Evolutionary conservation across 2,113 vertebrate species (phyloP), one percentile per base, ranked within the genome.

Genomic region (Ctenodactylus gundi): DNA sequence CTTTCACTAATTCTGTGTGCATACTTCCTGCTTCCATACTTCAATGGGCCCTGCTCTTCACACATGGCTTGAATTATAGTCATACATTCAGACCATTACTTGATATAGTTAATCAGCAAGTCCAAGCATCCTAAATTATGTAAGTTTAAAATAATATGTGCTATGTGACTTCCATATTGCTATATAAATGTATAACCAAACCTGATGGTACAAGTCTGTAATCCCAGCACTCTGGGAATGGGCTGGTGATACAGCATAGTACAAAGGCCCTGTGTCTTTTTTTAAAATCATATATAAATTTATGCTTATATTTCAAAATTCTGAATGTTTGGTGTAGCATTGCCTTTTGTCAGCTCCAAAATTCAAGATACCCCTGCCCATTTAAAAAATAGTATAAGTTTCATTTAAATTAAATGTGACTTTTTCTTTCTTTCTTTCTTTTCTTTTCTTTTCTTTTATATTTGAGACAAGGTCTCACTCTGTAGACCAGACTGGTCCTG

Each of bases 251-350:
- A n/a, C n/a, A n/a, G n/a, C n/a, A n/a, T n/a, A n/a, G n/a, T n/a
- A n/a, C n/a, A n/a, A n/a, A n/a, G n/a, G n/a, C n/a, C n/a, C n/a
- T n/a, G n/a, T n/a, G n/a, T n/a, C n/a, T n/a, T n/a, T n/a, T n/a
- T n/a, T n/a, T n/a, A n/a, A n/a, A n/a, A n/a, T n/a, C n/a, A n/a
- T n/a, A n/a, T n/a, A n/a, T n/a, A n/a, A n/a, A n/a, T n/a, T n/a
- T n/a, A n/a, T n/a, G n/a, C n/a, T n/a, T n/a, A n/a, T 87, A 41
- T 67, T 70, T 85, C 25, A 53, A 13, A 90, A 95, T 78, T 90
- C 4, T 11, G 49, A 85, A 23, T 8, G 9, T 86, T 78, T 51
- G 31, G 49, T 80, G 8, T 84, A 84, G 84, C 76, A 92, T 58
- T 90, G 15, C 55, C 41, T 53, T 0, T 77, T 44, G 20, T 27